These are phyloP conservation scores for Poeciliopsis presidionis DNA, from an alignment of 2,797 vertebrate genomes.

Conservation along the genomic window DNA sequence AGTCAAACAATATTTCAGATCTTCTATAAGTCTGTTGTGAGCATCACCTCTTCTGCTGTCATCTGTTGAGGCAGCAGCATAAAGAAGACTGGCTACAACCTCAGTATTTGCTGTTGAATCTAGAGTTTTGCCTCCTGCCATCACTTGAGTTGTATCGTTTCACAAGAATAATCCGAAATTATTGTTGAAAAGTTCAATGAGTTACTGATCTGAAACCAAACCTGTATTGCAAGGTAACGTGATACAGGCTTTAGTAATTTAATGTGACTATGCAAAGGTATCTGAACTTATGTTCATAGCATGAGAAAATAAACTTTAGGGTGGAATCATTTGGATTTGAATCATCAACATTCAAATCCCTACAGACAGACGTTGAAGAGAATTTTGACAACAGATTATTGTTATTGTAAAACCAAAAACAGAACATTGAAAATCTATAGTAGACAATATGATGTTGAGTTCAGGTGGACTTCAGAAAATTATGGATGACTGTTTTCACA, in stretches of 20 bases:
- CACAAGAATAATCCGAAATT: background rate
- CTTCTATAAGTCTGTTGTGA: too few relatives aligned
- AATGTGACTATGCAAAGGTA: background rate
- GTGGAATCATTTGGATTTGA: background rate
- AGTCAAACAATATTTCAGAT: background rate
- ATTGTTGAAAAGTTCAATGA: background rate
- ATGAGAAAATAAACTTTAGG: background rate
- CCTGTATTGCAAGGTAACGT: background rate
- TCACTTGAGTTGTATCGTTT: background rate
- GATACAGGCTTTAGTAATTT: background rate
- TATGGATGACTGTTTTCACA: conserved; percentile 21
- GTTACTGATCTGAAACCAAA: background rate
- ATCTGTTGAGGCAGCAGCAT: too few relatives aligned
- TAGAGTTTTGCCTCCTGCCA: background rate
- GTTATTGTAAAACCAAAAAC: background rate
- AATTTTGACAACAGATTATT: background rate
- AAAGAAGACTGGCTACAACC: too few relatives aligned
- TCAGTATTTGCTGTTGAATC: background rate
- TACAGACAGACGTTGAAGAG: background rate
- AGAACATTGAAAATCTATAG: background rate
- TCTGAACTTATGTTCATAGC: background rate
- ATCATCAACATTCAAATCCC: background rate
- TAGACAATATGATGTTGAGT: background rate
- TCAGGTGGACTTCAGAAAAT: background rate
- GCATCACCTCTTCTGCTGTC: too few relatives aligned